Conservation (phyloP, 1,140 invertebrate genomes). For the Drosophila pseudoobscura region DNA sequence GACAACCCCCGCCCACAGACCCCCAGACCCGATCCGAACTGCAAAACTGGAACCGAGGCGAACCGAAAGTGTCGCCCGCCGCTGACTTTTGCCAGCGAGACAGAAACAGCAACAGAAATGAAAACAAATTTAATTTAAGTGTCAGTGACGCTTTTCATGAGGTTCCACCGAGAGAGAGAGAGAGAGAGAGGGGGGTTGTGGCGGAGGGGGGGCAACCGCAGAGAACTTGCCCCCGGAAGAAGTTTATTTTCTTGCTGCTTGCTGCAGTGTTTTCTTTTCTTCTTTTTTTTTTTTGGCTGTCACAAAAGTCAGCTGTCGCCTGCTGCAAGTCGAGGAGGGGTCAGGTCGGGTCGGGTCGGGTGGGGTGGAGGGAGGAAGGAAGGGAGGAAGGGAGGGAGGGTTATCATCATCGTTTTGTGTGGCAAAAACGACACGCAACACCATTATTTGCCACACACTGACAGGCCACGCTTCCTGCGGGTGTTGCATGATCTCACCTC, state of each 20-base stretch:
- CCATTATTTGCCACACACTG: conserved; percentile 77
- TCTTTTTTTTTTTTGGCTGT: conserved; percentile 10
- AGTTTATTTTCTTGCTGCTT: conserved; percentile 40
- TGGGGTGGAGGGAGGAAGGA: neutral
- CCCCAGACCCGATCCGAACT: neutral
- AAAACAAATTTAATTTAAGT: conserved; percentile 79
- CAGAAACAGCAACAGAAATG: conserved; percentile 33
- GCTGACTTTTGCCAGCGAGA: conserved; percentile 3
- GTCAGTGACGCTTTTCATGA: conserved; percentile 70
- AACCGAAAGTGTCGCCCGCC: conserved; percentile 4
- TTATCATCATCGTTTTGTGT: conserved; percentile 62
- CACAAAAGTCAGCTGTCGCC: conserved; percentile 47
- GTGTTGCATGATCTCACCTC: neutral
- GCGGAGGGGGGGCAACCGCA: conserved; percentile 5
- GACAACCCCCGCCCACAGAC: too few species aligned
- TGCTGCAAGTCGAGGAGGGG: conserved; percentile 23
- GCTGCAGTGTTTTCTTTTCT: conserved; percentile 33
- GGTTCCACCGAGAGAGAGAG: conserved; percentile 1
- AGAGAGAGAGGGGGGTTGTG: conserved; percentile 1
- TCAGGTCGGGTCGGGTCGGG: conserved; percentile 9
- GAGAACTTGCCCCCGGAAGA: conserved; percentile 28
- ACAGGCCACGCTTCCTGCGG: conserved; percentile 65
- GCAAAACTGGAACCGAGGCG: conserved; percentile 2
- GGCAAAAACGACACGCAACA: conserved; percentile 75
- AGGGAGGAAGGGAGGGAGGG: conserved; percentile 6